Percentiles rank a stretch among this genome's conserved stretches.
Evolutionary conservation across 1,140 invertebrate genomes (phyloP).

Genomic region (Paralvinella palmiformis): DNA sequence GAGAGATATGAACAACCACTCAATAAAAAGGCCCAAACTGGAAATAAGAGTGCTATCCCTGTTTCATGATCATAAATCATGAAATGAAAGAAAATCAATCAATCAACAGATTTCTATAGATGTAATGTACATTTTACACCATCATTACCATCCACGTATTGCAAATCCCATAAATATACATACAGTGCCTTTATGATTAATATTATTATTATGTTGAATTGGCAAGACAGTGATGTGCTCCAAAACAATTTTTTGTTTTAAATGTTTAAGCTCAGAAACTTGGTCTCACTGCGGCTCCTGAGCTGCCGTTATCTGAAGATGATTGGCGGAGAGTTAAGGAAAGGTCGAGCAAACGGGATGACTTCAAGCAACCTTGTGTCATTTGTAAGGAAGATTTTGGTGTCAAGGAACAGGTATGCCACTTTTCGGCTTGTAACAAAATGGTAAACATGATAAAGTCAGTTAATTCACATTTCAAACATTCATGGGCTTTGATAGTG

Average conservation of each 20-base stretch:
- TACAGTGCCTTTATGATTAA: background rate
- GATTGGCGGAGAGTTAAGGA: constrained; percentile 43
- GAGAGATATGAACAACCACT: background rate
- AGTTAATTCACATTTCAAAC: too few relatives aligned
- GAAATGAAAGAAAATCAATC: background rate
- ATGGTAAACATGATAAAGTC: too few relatives aligned
- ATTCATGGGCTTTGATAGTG: too few relatives aligned
- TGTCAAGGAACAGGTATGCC: constrained; percentile 37
- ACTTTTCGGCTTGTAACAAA: too few relatives aligned
- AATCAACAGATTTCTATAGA: background rate
- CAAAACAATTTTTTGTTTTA: constrained; percentile 3
- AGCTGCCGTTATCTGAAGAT: constrained; percentile 31
- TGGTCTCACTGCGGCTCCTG: constrained; percentile 39
- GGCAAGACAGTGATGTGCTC: background rate
- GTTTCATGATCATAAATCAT: too few relatives aligned
- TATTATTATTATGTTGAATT: background rate
- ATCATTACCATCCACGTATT: background rate
- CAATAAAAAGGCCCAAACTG: constrained; percentile 6
- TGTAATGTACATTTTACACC: background rate
- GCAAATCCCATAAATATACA: background rate
- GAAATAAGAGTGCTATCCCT: too few relatives aligned
- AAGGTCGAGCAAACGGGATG: constrained; percentile 42
- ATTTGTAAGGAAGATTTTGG: constrained; percentile 51
- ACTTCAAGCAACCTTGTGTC: constrained; percentile 46
- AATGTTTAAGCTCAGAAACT: constrained; percentile 41